Base-by-base conservation (phyloP, 2,888 invertebrate species). In the Polyploca ridens region DNA sequence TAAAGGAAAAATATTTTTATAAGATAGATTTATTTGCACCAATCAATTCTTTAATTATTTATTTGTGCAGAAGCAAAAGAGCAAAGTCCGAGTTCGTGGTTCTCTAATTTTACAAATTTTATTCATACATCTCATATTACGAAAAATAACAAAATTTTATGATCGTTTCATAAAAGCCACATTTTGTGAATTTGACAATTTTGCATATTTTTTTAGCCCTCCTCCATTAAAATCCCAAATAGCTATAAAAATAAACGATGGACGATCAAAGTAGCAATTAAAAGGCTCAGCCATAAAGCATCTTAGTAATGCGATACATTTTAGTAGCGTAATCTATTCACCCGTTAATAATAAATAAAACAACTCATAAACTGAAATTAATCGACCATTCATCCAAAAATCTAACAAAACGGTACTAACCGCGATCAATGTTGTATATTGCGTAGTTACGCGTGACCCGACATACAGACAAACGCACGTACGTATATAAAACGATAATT, bases 401-500 rank as follows among this genome's bases (percentile, higher is more conserved):
- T 71, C 69, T 73, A 73, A 74, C 74, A 70, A 77, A 78, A 79
- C 81, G 74, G 10, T 19, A 54, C 19, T 19, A 61, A 61, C 61
- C 80, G 71, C 81, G 81, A 81, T 76, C 77, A 71, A 79, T 80
- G 14, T 63, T 69, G 77, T 81, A 74, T 82, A 81, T 82, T 76
- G 76, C 81, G 76, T 77, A 72, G 66, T 69, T 8, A 41, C 61
- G 61, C 74, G 70, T 73, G 72, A 72, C 44, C 16, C 41, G 46
- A 49, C 72, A 71, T 74, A 78, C 74, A 69, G 75, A 77, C 76
- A 67, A 70, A 73, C 77, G 76, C 72, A 77, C 69, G 66, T 65
- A 73, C 78, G 77, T 73, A 81, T 77, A 73, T 72, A 75, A 78
- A 84, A 88, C 80, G 82, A 82, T 85, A 87, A 89, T 90, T 91